Percentiles rank a stretch among this genome's conserved stretches.
Conservation (phyloP, 1,140 invertebrate species). For the Cotesia chilonis region DNA sequence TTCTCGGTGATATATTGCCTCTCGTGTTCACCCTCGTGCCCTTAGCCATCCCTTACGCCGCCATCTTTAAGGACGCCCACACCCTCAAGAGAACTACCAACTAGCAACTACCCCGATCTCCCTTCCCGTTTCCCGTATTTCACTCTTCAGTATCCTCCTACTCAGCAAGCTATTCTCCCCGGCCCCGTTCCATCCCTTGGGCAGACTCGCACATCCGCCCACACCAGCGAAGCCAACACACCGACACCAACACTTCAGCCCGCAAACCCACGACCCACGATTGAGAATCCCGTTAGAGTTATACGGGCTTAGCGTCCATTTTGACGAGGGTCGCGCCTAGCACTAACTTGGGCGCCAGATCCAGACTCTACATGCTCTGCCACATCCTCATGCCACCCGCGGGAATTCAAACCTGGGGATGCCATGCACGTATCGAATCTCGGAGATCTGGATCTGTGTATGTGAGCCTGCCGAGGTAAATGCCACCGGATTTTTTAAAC, state of each 20-base stretch:
- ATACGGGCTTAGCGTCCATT: conserved; percentile 65
- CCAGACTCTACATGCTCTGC: background rate
- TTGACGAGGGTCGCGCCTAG: conserved; percentile 54
- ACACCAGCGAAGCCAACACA: too few relatives aligned
- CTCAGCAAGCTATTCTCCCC: conserved; percentile 28
- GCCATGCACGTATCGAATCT: conserved; percentile 12
- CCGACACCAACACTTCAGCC: too few relatives aligned
- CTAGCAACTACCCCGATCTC: too few relatives aligned
- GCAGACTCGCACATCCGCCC: conserved; percentile 54
- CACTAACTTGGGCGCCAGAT: conserved; percentile 35
- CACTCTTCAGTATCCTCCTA: conserved; percentile 22
- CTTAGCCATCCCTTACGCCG: conserved; percentile 64
- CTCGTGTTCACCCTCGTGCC: conserved; percentile 55
- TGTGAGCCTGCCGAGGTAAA: background rate
- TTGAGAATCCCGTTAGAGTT: conserved; percentile 67
- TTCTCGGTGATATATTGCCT: conserved; percentile 61
- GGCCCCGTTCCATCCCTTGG: conserved; percentile 38
- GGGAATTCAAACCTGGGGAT: conserved; percentile 25
- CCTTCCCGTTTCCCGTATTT: conserved; percentile 27
- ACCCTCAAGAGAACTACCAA: conserved; percentile 40
- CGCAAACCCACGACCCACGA: conserved; percentile 52
- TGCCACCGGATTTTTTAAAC: conserved; percentile 7
- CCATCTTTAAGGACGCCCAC: conserved; percentile 62
- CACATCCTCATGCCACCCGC: conserved; percentile 5
- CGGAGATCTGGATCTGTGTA: background rate